Conservation (phyloP, 2,888 invertebrate genomes). For the Apodemia mormo region DNA sequence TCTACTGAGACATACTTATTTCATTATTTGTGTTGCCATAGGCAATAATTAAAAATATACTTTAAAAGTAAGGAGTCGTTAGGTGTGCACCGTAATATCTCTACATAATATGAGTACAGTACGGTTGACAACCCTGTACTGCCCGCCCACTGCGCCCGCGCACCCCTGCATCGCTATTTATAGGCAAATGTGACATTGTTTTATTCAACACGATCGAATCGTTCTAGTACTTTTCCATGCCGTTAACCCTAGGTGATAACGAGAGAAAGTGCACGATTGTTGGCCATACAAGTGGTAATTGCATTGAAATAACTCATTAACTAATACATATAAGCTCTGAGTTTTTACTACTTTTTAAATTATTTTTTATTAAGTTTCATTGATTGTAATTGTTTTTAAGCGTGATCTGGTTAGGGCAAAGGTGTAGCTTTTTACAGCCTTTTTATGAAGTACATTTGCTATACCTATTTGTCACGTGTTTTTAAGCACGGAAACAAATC, state of each 20-base stretch:
- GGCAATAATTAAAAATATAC: no score
- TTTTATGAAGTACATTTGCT: neutral
- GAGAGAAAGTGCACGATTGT: slow-evolving; percentile 28
- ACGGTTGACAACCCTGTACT: slow-evolving; percentile 10
- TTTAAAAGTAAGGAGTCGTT: no score
- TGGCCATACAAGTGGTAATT: neutral
- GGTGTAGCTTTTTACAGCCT: neutral
- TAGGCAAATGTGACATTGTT: slow-evolving; percentile 71
- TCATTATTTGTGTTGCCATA: no score
- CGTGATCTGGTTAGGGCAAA: neutral
- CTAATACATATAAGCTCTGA: neutral
- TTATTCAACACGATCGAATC: slow-evolving; percentile 59
- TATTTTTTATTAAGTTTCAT: neutral
- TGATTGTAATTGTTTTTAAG: neutral
- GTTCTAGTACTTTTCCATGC: slow-evolving; percentile 72
- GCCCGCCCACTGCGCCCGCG: slow-evolving; percentile 45
- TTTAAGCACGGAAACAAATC: neutral
- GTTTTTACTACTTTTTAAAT: neutral
- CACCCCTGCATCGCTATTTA: slow-evolving; percentile 59
- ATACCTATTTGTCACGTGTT: neutral
- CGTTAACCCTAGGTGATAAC: slow-evolving; percentile 56
- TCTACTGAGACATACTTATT: no score
- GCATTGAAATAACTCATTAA: neutral
- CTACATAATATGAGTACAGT: no score
- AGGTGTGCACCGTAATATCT: no score